These are phyloP conservation scores for Protonibea diacanthus DNA, from an alignment of 2,797 vertebrate species.

Conservation along the genomic window DNA sequence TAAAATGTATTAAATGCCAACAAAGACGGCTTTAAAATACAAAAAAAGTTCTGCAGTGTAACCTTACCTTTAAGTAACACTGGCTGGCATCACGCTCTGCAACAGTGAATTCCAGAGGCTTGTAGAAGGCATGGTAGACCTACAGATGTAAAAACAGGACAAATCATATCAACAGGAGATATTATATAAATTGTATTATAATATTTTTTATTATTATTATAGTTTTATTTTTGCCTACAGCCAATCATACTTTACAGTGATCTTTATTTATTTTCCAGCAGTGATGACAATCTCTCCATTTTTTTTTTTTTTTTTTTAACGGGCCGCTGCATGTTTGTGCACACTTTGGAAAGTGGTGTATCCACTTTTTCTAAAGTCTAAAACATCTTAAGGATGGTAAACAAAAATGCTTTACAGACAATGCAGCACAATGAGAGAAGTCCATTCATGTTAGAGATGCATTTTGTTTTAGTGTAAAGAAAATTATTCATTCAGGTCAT, in stretches of 20 bases:
- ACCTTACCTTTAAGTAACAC: conserved; percentile 94
- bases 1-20: neutral
- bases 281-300: neutral
- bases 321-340: neutral
- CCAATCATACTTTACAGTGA: neutral
- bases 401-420: neutral
- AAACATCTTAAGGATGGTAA: neutral
- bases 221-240: neutral
- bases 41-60: neutral
- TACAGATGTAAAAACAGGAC: conserved; percentile 66
- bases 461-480: neutral
- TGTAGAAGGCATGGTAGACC: conserved; percentile 97
- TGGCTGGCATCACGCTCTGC: conserved; percentile 90
- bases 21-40: neutral
- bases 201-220: no score
- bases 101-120: conserved; percentile 94
- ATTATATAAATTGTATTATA: neutral
- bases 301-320: no score
- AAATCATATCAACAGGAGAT: conserved; percentile 7
- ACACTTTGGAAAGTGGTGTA: neutral
- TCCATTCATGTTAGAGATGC: neutral
- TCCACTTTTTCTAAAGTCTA: neutral
- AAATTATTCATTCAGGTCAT: neutral
- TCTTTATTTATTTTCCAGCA: conserved; percentile 15
- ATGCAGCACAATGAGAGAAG: neutral